These are phyloP conservation scores for Tinamus guttatus DNA, from an alignment of 2,113 vertebrate species.

Conservation along the genomic window DNA sequence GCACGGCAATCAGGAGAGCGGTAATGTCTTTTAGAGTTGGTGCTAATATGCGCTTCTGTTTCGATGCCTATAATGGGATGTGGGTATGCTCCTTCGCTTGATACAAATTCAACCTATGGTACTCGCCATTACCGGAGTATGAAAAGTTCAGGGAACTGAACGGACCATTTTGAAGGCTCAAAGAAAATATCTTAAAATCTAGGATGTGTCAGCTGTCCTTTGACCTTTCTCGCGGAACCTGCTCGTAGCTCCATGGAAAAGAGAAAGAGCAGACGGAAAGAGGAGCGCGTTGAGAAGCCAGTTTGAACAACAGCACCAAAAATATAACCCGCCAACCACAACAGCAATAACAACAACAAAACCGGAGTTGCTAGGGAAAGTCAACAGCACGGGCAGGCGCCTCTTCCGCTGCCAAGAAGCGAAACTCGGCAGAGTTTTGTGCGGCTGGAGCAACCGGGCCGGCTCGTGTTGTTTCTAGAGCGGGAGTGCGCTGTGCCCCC, in stretches of 20 bases:
- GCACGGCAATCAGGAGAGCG: neutral
- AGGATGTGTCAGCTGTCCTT: neutral
- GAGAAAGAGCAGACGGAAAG: neutral
- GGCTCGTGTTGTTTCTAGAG: neutral
- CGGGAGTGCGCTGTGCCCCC: neutral
- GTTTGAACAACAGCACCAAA: neutral
- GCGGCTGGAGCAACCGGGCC: neutral
- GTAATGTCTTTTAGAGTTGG: neutral
- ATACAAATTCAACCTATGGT: conserved; percentile 49
- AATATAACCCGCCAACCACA: neutral
- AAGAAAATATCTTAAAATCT: neutral
- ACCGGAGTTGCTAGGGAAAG: neutral
- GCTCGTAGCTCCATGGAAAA: neutral
- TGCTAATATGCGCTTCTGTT: neutral
- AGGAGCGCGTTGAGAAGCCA: neutral
- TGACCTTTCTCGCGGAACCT: neutral
- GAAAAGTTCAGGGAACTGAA: conserved; percentile 14
- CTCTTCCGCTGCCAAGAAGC: neutral
- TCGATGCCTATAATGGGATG: neutral
- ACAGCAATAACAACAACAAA: neutral
- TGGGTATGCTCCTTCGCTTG: neutral
- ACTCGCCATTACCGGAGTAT: neutral
- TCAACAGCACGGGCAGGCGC: neutral
- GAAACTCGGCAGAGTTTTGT: conserved; percentile 45
- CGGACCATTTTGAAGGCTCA: neutral